Evolutionary conservation across 2,113 vertebrate species (phyloP), one percentile per base, ranked within the genome.

Genomic region (Haemorhous mexicanus): DNA sequence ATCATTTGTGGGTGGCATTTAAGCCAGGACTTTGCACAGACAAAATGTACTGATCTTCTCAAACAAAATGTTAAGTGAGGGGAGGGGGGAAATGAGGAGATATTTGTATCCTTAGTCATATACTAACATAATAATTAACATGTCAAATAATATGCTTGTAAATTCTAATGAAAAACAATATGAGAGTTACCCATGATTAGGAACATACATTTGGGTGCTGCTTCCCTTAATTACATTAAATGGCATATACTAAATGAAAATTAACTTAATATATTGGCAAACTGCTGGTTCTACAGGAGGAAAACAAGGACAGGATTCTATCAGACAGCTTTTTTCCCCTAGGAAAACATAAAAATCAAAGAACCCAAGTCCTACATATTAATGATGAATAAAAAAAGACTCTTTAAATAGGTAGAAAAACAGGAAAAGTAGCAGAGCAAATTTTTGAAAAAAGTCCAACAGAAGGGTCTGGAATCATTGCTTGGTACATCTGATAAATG

Each of bases 1-100:
- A 94, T 95, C 32, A 87, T 91, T 93, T 96, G 95, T 93, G 86
- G 94, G 88, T 91, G 90, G 93, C 94, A 92, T 96, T 97, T 93
- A 96, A 97, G 92, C 83, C 62, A 88, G 72, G 80, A 73, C 62
- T 96, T 92, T 87, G 95, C 84, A 94, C 77, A 96, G 95, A 94
- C 81, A 94, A 92, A 94, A 95, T 58, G 92, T 89, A 92, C 79
- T 68, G 82, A 93, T 89, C 73, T 77, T 74, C 87, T 94, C 83
- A 90, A 82, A 80, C 39, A 64, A 90, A 94, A 95, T 88, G 35
- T 32, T 47, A 83, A 91, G 86, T 49, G 47, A 68, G 46, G 47
- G 32, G 55, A 93, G 41, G 52, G 66, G 43, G 55, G 16, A 69
- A 93, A 84, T 15, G 37, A 84, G 75, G 75, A 91, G 70, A 26